A percentile compares a stretch with the other conserved stretches of the same genome.
Evolutionary conservation across 2,113 vertebrate species (phyloP).

Genomic region (Glareola pratincola): DNA sequence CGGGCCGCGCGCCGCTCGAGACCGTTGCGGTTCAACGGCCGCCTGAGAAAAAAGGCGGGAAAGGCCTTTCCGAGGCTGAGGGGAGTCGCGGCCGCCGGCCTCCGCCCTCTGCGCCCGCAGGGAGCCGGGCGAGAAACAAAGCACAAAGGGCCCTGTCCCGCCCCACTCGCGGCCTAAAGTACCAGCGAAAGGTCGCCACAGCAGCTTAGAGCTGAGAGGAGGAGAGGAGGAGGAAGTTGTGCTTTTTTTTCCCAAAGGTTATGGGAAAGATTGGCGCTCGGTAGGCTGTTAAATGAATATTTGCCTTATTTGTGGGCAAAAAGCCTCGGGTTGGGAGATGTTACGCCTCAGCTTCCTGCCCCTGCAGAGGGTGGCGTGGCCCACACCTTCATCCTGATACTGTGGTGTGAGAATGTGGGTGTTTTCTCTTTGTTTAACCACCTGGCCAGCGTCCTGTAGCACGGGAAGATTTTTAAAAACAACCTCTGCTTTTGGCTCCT

Average conservation of each 20-base stretch:
- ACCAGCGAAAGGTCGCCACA: not conserved
- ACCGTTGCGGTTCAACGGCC: not conserved
- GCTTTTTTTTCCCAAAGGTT: not conserved
- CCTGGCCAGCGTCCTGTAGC: no score
- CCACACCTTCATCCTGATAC: not conserved
- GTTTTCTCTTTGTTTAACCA: not conserved
- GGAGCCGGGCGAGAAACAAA: not conserved
- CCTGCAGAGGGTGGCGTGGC: not conserved
- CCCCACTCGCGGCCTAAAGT: not conserved
- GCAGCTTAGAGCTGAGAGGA: not conserved
- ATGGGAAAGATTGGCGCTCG: not conserved
- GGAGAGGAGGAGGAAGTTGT: not conserved
- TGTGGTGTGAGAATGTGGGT: not conserved
- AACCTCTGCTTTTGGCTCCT: not conserved
- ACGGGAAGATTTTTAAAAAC: not conserved
- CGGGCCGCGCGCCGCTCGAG: not conserved
- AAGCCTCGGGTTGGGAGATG: not conserved
- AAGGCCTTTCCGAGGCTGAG: not conserved
- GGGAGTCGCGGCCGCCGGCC: no score
- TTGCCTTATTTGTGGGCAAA: not conserved
- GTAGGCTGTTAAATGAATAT: not conserved
- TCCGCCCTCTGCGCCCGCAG: not conserved
- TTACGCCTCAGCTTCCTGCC: not conserved
- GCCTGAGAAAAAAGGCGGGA: not conserved
- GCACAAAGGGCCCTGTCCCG: fast-evolving